Base-by-base conservation (phyloP, 1,140 invertebrate species). In the Papilio helenus region DNA sequence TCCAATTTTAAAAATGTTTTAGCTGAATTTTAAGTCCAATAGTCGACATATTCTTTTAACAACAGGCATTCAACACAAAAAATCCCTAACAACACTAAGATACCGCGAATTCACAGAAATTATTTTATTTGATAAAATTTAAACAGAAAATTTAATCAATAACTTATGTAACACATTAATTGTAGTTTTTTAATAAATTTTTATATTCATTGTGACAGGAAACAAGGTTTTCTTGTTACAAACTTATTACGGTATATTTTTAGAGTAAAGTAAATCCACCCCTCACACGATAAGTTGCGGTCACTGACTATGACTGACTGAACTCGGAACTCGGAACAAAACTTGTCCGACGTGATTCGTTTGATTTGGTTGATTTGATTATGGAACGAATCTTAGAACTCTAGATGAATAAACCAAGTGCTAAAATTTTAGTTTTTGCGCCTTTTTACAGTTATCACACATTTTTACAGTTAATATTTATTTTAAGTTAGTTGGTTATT, bases 41-140 rank as follows among this genome's bases (percentile, higher is more conserved):
- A 79, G 81, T 83, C 83, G 89, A 86, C 87, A 90, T 90, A 84
- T 86, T 89, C 82, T 83, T 78, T 86, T 85, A 90, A 82, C 73
- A 90, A 82, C 73, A 78, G 76, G 82, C 83, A 80, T 81, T 72
- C 81, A 83, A 80, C 85, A 88, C 86, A 84, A 87, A 87, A 84
- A 88, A 84, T 85, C 82, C 71, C 23, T 68, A 29, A 16, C 34
- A 71, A 79, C 77, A 84, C 82, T 77, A 80, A 61, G 83, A 81
- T 86, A 86, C 85, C 84, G 87, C 86, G 87, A 89, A 88, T 83
- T 84, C 83, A 86, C 86, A 81, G 79, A 61, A 83, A 81, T 85
- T 84, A 82, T 58, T 82, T 80, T 79, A 51, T 39, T 76, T 71
- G 44, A 79, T 68, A 82, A 51, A 29, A 58, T 61, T 74, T 74